Evolutionary conservation across 2,888 invertebrate species (phyloP), one percentile per base, ranked within the genome.

Genomic region (Spodoptera littoralis): DNA sequence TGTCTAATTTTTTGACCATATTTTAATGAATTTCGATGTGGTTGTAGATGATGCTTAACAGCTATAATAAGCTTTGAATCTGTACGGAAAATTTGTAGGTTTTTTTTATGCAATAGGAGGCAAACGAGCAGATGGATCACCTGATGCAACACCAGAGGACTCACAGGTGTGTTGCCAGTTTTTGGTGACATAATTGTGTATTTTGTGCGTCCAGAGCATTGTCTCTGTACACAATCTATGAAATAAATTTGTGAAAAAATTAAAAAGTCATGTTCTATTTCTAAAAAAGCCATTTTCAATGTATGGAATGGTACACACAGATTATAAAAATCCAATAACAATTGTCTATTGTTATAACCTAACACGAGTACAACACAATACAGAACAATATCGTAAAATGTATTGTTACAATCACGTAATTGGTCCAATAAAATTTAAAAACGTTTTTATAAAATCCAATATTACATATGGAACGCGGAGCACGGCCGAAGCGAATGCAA

Each of bases 371-470:
- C 11, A 30, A 42, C 11, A 59, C 55, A 56, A 59, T 42, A 12
- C 50, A 44, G 11, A 49, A 45, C 46, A 57, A 67, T 67, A 66
- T 54, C 59, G 41, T 58, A 13, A 69, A 65, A 66, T 50, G 54
- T 55, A 63, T 67, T 49, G 22, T 50, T 46, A 55, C 58, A 58
- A 42, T 65, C 52, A 3, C 43, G 58, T 60, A 60, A 77, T 73
- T 76, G 62, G 49, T 63, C 52, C 63, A 71, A 75, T 77, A 70
- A 73, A 74, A 69, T 76, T 62, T 45, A 63, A 75, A 72, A 62
- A 65, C 53, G 52, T 63, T 74, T 73, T 72, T 65, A 57, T 49
- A 64, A 66, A 79, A 74, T 65, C 58, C 58, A 61, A 68, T 72
- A 65, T 61, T 53, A 55, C 56, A 63, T 68, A 71, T 73, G 27